Conservation (phyloP, 2,113 vertebrate species). For the Sapajus apella region DNA sequence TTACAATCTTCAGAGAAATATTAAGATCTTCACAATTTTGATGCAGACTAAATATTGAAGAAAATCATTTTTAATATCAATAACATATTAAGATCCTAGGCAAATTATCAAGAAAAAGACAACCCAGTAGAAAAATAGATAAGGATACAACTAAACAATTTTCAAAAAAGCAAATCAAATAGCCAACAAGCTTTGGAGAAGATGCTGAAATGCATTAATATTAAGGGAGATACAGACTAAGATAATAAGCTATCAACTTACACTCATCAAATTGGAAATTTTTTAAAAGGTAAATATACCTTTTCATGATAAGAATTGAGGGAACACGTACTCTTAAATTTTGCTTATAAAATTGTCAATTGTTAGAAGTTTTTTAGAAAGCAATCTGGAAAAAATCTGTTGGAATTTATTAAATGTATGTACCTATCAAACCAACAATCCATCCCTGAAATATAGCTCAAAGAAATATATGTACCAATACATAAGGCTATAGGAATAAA, state of each 20-base stretch:
- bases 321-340: background rate
- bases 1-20: constrained; percentile 25
- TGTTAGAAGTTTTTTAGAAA: background rate
- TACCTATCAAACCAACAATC: background rate
- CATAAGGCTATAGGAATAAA: background rate
- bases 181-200: background rate
- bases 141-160: constrained; percentile 18
- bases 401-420: background rate
- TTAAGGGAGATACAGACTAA: background rate
- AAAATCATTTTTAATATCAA: constrained; percentile 26
- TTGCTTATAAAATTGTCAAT: background rate
- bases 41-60: background rate
- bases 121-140: background rate
- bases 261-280: background rate
- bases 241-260: background rate
- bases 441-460: background rate
- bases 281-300: background rate
- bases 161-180: constrained; percentile 27
- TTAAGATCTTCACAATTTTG: constrained; percentile 6
- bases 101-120: background rate
- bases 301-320: background rate
- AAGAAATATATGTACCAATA: background rate
- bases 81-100: background rate
- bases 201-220: background rate
- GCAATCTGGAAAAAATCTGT: background rate